Percentiles rank a stretch among this genome's conserved stretches.
These are phyloP conservation scores for Amyelois transitella DNA, from an alignment of 1,140 invertebrate species.

Conservation along the genomic window DNA sequence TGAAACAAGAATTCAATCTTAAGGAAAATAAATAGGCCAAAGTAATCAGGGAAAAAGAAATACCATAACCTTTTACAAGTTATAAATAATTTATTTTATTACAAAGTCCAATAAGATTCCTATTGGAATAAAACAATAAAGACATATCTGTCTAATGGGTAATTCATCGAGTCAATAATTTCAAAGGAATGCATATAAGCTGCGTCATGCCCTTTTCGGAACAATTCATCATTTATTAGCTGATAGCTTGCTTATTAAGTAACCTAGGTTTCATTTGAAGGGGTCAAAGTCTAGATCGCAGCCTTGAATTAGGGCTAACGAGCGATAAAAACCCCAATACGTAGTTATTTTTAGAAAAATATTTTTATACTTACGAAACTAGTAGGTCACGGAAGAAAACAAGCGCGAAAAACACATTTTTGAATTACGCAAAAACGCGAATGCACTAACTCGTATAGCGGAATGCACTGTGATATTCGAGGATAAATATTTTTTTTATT, in stretches of 20 bases:
- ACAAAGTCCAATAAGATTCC: background rate
- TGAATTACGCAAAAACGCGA: background rate
- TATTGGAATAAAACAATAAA: background rate
- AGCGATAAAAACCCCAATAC: background rate
- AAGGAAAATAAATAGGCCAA: no score
- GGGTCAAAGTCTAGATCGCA: slow-evolving; percentile 23
- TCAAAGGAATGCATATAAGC: background rate
- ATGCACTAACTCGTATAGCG: background rate
- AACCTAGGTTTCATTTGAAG: background rate
- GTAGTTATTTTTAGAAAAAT: background rate
- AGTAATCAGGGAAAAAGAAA: no score
- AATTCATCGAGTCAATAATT: background rate
- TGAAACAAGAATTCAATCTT: no score
- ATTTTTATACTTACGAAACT: background rate
- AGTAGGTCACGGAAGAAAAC: background rate
- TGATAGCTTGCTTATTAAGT: background rate
- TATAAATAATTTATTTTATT: background rate
- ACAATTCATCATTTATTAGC: background rate
- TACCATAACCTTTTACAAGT: no score
- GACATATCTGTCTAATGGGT: background rate
- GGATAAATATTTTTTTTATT: no score
- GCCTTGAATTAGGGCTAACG: slow-evolving; percentile 14
- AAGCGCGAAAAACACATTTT: background rate
- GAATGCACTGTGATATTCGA: background rate
- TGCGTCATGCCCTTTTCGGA: background rate